phyloP scores from a whole-genome alignment of 2,113 vertebrate genomes.

The Forbesichthys agassizii region DNA sequence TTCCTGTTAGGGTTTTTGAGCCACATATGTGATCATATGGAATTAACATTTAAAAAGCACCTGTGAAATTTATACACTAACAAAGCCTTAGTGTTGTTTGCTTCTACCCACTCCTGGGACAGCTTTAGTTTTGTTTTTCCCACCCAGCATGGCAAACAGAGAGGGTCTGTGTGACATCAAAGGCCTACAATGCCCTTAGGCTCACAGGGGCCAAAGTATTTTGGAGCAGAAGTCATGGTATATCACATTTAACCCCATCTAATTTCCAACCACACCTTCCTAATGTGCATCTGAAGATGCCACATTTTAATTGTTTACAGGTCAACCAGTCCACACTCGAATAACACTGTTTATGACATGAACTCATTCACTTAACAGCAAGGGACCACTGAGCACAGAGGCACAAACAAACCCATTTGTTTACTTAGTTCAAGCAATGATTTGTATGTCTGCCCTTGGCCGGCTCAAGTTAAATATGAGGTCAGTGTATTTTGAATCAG shows the following conservation, averaged over 20 bases:
- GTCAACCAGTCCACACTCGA: slow-evolving; percentile 23
- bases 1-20: neutral
- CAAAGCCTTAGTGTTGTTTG: slow-evolving; percentile 52
- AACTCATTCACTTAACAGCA: slow-evolving; percentile 1
- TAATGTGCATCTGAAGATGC: slow-evolving; percentile 18
- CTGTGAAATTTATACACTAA: slow-evolving; percentile 50
- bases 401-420: slow-evolving; percentile 66
- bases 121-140: slow-evolving; percentile 64
- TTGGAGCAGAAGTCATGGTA: slow-evolving; percentile 14
- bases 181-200: slow-evolving; percentile 32
- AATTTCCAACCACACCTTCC: slow-evolving; percentile 41
- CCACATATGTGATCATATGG: slow-evolving; percentile 26
- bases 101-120: slow-evolving; percentile 35
- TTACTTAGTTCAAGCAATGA: slow-evolving; percentile 64
- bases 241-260: slow-evolving; percentile 26
- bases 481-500: slow-evolving; percentile 71
- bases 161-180: slow-evolving; percentile 58
- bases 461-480: slow-evolving; percentile 70
- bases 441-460: slow-evolving; percentile 65
- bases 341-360: neutral
- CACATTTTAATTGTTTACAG: neutral
- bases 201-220: slow-evolving; percentile 38
- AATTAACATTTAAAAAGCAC: slow-evolving; percentile 41
- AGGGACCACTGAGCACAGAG: slow-evolving; percentile 24
- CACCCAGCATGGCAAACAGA: slow-evolving; percentile 60